phyloP scores from a whole-genome alignment of 2,888 invertebrate species.

The Hypselothyrea guttata region DNA sequence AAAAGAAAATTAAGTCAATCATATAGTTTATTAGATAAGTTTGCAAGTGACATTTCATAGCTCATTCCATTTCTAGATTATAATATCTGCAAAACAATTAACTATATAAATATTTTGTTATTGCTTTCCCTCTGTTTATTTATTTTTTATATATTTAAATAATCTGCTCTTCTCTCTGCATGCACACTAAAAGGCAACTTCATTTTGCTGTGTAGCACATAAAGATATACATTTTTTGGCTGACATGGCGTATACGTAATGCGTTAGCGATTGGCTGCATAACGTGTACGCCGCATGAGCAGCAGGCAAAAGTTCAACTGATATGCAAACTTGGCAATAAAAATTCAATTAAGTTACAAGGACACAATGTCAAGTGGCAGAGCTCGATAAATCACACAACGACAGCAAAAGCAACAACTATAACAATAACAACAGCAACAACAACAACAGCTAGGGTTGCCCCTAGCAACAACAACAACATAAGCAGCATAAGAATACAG shows the following conservation, averaged over 20 bases:
- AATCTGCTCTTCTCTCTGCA: too few relatives aligned
- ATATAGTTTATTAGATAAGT: too few relatives aligned
- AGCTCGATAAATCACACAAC: conserved; percentile 46
- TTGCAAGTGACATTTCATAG: too few relatives aligned
- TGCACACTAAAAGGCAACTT: not conserved
- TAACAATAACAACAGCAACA: conserved; percentile 27
- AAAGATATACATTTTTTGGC: not conserved
- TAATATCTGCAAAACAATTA: too few relatives aligned
- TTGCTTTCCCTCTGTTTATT: too few relatives aligned
- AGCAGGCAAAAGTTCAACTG: conserved; percentile 23
- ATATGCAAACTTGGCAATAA: conserved; percentile 78
- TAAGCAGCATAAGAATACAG: conserved; percentile 12
- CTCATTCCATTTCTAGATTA: too few relatives aligned
- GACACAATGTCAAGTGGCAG: conserved; percentile 69
- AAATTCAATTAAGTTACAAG: conserved; percentile 75
- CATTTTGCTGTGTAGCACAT: conserved; percentile 8
- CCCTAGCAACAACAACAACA: not conserved
- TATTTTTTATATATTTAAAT: too few relatives aligned
- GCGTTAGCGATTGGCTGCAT: conserved; percentile 7
- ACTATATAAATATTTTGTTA: too few relatives aligned
- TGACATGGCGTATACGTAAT: conserved; percentile 54
- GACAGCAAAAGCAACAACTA: conserved; percentile 20
- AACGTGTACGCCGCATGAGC: conserved; percentile 32
- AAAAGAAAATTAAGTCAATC: too few relatives aligned
- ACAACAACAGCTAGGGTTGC: not conserved